Conservation (phyloP, 2,113 vertebrate species). For the Lepisosteus oculatus region DNA sequence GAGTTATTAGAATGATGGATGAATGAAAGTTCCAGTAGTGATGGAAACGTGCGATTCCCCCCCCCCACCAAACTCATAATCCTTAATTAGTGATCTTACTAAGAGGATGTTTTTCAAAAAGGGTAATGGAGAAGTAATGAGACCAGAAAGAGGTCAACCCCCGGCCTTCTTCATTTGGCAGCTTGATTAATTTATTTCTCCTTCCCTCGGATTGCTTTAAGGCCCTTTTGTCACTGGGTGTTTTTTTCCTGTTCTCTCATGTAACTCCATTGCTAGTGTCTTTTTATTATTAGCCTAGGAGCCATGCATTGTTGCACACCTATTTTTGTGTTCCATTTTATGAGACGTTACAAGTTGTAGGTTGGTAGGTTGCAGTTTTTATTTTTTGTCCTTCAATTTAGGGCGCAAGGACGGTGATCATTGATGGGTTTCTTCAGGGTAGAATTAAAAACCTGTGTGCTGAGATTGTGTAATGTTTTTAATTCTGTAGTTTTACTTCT, state of each 20-base stretch:
- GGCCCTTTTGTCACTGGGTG: slow-evolving; percentile 75
- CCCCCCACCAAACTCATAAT: slow-evolving; percentile 61
- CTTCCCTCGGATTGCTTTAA: slow-evolving; percentile 76
- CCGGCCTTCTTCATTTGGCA: slow-evolving; percentile 80
- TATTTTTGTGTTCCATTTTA: slow-evolving; percentile 14
- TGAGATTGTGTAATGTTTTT: background rate
- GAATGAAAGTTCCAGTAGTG: slow-evolving; percentile 72
- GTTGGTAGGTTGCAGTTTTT: background rate
- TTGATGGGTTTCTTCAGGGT: background rate
- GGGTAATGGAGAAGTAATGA: slow-evolving; percentile 84
- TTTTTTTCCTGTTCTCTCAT: slow-evolving; percentile 51
- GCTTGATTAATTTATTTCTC: slow-evolving; percentile 93
- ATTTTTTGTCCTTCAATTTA: background rate
- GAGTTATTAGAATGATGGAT: slow-evolving; percentile 82
- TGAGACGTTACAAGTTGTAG: background rate
- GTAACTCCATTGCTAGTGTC: slow-evolving; percentile 49
- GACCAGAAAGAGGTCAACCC: slow-evolving; percentile 85
- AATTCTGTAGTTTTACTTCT: background rate
- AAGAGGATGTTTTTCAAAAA: slow-evolving; percentile 82
- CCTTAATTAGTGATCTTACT: slow-evolving; percentile 89
- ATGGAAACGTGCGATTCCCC: slow-evolving; percentile 70
- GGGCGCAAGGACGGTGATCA: background rate
- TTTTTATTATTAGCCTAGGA: slow-evolving; percentile 35
- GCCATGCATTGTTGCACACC: slow-evolving; percentile 11
- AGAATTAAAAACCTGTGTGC: background rate